Conservation (phyloP, 1,140 invertebrate species). For the Matsumurasca onukii region DNA sequence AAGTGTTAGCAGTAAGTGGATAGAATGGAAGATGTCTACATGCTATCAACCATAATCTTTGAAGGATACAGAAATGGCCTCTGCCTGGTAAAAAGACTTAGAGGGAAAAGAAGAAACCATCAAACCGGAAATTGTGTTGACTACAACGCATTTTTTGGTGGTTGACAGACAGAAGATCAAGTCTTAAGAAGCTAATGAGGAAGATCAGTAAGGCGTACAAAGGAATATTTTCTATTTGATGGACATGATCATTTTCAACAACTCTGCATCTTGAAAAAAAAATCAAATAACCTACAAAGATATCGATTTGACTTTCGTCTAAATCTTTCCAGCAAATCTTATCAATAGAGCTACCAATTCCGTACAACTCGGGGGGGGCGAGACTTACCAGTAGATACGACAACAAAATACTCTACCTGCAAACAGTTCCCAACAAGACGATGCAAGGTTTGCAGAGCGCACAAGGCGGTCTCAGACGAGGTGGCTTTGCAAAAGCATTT, state of each 20-base stretch:
- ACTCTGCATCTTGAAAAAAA: neutral
- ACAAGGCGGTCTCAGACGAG: neutral
- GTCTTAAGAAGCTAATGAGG: neutral
- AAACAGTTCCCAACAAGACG: neutral
- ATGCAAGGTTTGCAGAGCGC: neutral
- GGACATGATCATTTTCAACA: neutral
- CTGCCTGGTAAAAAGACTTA: neutral
- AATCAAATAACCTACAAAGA: neutral
- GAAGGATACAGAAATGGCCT: neutral
- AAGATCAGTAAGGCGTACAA: neutral
- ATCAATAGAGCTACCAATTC: neutral
- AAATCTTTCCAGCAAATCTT: neutral
- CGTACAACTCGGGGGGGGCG: neutral
- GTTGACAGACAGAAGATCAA: constrained; percentile 2
- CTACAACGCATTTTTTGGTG: neutral
- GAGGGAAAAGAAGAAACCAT: neutral
- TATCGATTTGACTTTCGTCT: neutral
- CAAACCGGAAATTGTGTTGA: neutral
- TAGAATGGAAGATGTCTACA: neutral
- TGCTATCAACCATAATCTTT: neutral
- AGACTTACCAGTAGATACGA: neutral
- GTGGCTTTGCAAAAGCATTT: neutral
- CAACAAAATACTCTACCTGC: neutral
- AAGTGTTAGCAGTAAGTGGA: neutral
- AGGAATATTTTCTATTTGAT: neutral